phyloP scores from a whole-genome alignment of 2,113 vertebrate species.

The Scartelaos histophorus region DNA sequence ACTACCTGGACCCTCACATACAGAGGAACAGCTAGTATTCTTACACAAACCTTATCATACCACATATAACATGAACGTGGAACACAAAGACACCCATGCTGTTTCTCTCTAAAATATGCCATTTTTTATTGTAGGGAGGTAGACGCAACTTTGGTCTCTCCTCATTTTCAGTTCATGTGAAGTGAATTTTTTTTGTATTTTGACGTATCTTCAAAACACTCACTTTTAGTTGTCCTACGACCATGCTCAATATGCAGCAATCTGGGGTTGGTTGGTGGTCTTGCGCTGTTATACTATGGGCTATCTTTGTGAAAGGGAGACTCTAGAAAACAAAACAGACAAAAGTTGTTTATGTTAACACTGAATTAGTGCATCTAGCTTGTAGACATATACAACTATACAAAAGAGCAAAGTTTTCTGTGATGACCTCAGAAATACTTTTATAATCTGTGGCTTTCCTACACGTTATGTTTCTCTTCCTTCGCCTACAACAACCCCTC shows the following conservation, averaged over 20 bases:
- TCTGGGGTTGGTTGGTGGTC: constrained; percentile 99
- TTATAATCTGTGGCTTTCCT: neutral
- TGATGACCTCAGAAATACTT: no score
- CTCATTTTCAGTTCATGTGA: neutral
- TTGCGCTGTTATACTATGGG: constrained; percentile 97
- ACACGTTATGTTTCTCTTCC: neutral
- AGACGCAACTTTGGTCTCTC: neutral
- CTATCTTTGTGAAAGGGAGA: constrained; percentile 98
- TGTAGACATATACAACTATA: neutral
- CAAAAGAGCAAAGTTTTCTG: neutral
- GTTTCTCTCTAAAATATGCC: no score
- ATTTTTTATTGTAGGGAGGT: neutral
- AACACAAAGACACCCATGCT: no score
- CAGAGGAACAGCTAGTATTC: neutral
- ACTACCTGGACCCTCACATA: no score
- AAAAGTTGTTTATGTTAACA: neutral
- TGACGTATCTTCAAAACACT: constrained; percentile 37
- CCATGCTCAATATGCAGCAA: constrained; percentile 98
- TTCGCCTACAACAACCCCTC: neutral
- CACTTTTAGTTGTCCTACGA: constrained; percentile 98
- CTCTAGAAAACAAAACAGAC: constrained; percentile 75
- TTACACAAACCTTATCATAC: neutral
- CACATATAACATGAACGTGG: neutral
- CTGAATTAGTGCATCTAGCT: neutral
- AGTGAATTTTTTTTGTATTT: neutral